phyloP scores from a whole-genome alignment of 2,113 vertebrate genomes.

The Boleophthalmus pectinirostris region DNA sequence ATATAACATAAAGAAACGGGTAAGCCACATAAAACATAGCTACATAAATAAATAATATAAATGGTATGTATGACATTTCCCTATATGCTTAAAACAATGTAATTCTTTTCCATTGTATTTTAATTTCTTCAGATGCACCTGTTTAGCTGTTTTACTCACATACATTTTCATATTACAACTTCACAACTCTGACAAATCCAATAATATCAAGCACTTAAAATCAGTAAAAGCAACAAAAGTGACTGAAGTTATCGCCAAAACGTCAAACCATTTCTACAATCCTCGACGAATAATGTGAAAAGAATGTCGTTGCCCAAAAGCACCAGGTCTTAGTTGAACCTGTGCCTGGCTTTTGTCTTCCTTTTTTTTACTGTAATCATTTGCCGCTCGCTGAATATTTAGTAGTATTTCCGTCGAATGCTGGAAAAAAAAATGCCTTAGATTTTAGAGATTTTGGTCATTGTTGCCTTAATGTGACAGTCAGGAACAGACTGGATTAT shows the following conservation, averaged over 20 bases:
- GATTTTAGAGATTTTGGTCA: conserved; percentile 25
- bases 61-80: background rate
- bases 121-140: background rate
- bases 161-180: background rate
- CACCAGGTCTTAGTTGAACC: background rate
- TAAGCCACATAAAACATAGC: background rate
- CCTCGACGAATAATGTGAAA: conserved; percentile 36
- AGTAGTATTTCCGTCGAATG: conserved; percentile 11
- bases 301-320: conserved; percentile 17
- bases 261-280: conserved; percentile 45
- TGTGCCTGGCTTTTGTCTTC: conserved; percentile 35
- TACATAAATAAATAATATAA: background rate
- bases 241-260: conserved; percentile 17
- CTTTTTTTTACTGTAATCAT: conserved; percentile 14
- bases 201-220: conserved; percentile 6
- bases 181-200: background rate
- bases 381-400: conserved; percentile 23
- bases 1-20: background rate
- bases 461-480: conserved; percentile 59
- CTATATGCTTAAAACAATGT: background rate
- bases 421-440: conserved; percentile 25
- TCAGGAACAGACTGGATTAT: conserved; percentile 6
- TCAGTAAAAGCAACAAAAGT: conserved; percentile 1
- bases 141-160: background rate
- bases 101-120: background rate